These are phyloP conservation scores for Anguilla japonica DNA, from an alignment of 2,113 vertebrate species.

Conservation along the genomic window DNA sequence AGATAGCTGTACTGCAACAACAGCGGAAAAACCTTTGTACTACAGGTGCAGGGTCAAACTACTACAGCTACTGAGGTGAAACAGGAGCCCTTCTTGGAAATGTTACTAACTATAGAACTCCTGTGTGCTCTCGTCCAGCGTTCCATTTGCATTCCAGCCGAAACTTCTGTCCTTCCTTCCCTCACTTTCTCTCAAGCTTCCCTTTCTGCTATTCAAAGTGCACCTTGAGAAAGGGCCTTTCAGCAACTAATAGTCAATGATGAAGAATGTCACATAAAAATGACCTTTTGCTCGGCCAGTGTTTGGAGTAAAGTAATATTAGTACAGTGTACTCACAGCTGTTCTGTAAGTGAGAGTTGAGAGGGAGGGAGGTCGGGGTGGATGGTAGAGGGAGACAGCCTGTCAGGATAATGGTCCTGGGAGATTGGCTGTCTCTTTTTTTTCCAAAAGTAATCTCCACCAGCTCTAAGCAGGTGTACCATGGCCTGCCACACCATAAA, in stretches of 20 bases:
- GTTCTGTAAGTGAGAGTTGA: slow-evolving; percentile 23
- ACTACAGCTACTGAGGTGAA: slow-evolving; percentile 4
- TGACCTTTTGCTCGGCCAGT: slow-evolving; percentile 27
- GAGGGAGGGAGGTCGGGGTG: slow-evolving; percentile 4
- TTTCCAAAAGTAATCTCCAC: slow-evolving; percentile 61
- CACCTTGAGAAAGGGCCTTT: slow-evolving; percentile 32
- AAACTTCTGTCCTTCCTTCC: slow-evolving; percentile 9
- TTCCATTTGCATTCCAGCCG: slow-evolving; percentile 18
- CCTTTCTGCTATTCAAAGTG: slow-evolving; percentile 22
- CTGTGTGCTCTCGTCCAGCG: neutral
- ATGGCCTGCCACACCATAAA: slow-evolving; percentile 65
- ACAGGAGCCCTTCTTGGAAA: neutral
- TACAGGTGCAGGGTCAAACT: slow-evolving; percentile 3
- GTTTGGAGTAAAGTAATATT: slow-evolving; percentile 37
- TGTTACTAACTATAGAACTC: slow-evolving; percentile 17
- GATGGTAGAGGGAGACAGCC: slow-evolving; percentile 34
- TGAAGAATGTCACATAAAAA: slow-evolving; percentile 42
- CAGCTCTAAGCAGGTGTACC: slow-evolving; percentile 54
- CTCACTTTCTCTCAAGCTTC: neutral
- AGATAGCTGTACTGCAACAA: neutral
- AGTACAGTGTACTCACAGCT: slow-evolving; percentile 44
- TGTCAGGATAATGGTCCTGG: slow-evolving; percentile 55
- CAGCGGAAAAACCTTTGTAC: neutral
- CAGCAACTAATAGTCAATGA: slow-evolving; percentile 39
- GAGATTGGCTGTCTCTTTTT: slow-evolving; percentile 55